Conservation (phyloP, 2,113 vertebrate genomes). For the Plecturocebus donacophilus region DNA sequence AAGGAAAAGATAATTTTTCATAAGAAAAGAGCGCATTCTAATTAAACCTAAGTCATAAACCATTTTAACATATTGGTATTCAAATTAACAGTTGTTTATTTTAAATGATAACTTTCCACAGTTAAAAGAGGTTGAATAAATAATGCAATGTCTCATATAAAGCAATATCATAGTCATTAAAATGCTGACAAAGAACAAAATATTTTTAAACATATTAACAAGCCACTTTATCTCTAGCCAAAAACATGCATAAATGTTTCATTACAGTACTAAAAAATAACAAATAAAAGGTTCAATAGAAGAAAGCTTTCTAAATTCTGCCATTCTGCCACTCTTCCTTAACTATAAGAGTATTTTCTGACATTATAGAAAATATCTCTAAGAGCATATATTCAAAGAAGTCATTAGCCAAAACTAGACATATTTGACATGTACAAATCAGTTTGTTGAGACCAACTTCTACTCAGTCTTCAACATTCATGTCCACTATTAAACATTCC, state of each 20-base stretch:
- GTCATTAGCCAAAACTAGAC: neutral
- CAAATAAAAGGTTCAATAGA: constrained; percentile 10
- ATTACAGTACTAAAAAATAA: neutral
- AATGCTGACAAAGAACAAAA: constrained; percentile 31
- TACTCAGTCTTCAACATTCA: neutral
- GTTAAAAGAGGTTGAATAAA: constrained; percentile 39
- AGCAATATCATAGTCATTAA: constrained; percentile 12
- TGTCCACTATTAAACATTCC: neutral
- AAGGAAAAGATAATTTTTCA: neutral
- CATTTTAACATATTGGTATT: constrained; percentile 11
- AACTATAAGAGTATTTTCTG: neutral
- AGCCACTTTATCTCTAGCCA: constrained; percentile 32
- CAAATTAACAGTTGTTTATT: constrained; percentile 54
- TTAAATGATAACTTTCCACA: constrained; percentile 47
- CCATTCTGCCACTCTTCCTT: neutral
- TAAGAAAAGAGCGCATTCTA: neutral
- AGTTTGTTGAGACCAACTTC: constrained; percentile 12
- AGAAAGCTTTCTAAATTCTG: constrained; percentile 6
- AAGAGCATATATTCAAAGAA: neutral
- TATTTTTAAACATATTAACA: constrained; percentile 51
- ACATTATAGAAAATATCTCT: neutral
- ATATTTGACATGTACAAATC: constrained; percentile 13
- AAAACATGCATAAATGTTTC: constrained; percentile 14
- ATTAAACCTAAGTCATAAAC: constrained; percentile 47
- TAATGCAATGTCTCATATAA: constrained; percentile 18